phyloP scores from a whole-genome alignment of 2,797 vertebrate genomes.

The Prionace glauca region DNA sequence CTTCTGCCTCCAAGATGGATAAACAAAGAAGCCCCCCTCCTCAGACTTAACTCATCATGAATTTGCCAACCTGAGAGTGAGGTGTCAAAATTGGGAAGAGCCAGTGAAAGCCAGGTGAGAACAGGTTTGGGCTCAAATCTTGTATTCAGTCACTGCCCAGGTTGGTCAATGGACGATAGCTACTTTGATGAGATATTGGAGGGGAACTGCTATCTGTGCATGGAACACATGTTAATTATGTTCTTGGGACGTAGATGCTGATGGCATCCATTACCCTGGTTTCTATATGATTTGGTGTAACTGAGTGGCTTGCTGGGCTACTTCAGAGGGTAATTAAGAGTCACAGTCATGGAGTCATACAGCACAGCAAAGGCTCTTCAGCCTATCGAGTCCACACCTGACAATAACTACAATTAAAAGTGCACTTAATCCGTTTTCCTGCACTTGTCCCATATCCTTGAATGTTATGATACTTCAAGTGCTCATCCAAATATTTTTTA shows the following conservation, averaged over 20 bases:
- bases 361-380: too few species aligned
- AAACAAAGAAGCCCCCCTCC: background rate
- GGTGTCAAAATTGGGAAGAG: background rate
- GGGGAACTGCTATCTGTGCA: background rate
- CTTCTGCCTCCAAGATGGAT: background rate
- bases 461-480: too few species aligned
- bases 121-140: background rate
- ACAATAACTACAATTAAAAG: too few species aligned
- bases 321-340: background rate
- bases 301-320: background rate
- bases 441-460: too few species aligned
- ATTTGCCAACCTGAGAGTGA: background rate
- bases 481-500: too few species aligned
- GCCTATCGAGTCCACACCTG: too few species aligned
- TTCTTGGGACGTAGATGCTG: background rate
- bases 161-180: background rate
- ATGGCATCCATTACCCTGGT: background rate
- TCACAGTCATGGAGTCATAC: background rate
- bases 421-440: too few species aligned
- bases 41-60: background rate
- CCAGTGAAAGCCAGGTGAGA: background rate
- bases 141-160: background rate
- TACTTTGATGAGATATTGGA: background rate
- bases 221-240: background rate
- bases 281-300: background rate